These are phyloP conservation scores for Macrotis lagotis DNA, from an alignment of 2,113 vertebrate genomes.

Conservation along the genomic window DNA sequence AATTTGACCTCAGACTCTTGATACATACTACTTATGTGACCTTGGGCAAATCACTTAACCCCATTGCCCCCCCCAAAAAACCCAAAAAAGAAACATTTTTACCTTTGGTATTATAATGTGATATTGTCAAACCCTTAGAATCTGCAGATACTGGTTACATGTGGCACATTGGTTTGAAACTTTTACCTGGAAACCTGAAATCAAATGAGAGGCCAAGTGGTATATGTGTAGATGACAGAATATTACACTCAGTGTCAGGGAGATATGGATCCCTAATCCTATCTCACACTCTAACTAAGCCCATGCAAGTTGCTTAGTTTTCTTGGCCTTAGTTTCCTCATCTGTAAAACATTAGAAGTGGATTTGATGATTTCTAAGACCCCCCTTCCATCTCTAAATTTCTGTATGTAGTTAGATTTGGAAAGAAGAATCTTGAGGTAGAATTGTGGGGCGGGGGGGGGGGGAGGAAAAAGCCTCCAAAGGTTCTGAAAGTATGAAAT, in stretches of 20 bases:
- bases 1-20: too few relatives aligned
- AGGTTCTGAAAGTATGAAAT: background rate
- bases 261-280: too few relatives aligned
- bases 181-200: background rate
- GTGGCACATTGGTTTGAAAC: background rate
- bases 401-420: background rate
- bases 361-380: background rate
- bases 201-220: background rate
- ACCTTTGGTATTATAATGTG: background rate
- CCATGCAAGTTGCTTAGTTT: background rate
- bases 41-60: too few relatives aligned
- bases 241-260: background rate
- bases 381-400: background rate
- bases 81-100: background rate
- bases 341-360: background rate
- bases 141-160: background rate
- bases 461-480: background rate
- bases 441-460: background rate
- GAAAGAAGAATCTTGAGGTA: background rate
- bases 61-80: too few relatives aligned
- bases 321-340: background rate
- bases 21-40: too few relatives aligned
- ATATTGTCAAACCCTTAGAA: background rate
- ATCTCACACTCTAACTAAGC: background rate
- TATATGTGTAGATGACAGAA: background rate